A percentile compares a stretch with the other conserved stretches of the same genome.
phyloP scores from a whole-genome alignment of 2,888 invertebrate species.

The Pyrochroa serraticornis region DNA sequence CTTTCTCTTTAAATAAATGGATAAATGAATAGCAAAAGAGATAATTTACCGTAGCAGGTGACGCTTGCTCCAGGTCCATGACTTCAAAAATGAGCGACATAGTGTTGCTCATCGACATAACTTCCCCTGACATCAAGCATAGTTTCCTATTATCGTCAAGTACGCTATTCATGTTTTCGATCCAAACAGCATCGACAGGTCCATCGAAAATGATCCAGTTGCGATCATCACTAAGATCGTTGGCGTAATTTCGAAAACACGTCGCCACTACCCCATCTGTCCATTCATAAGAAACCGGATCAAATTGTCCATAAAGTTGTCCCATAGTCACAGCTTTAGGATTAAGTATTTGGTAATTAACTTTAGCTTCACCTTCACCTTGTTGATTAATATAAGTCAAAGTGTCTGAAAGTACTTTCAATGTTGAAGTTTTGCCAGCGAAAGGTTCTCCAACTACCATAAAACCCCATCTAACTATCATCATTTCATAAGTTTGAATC shows the following conservation, averaged over 20 bases:
- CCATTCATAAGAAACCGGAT: conserved; percentile 89
- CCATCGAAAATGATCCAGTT: conserved; percentile 96
- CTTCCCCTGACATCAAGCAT: conserved; percentile 86
- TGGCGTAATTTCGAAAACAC: conserved; percentile 78
- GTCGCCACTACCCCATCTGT: conserved; percentile 85
- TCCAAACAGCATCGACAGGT: conserved; percentile 89
- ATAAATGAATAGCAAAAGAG: too few species aligned
- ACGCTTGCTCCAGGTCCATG: conserved; percentile 83
- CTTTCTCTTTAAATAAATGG: too few species aligned
- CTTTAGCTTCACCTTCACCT: conserved; percentile 61
- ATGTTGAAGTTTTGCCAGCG: conserved; percentile 91
- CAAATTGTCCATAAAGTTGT: conserved; percentile 90
- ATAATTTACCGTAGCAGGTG: conserved; percentile 78
- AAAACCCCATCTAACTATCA: conserved; percentile 90
- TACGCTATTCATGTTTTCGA: conserved; percentile 86
- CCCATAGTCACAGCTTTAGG: conserved; percentile 94
- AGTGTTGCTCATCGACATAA: conserved; percentile 78
- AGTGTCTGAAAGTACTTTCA: conserved; percentile 75
- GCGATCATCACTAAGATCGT: conserved; percentile 73
- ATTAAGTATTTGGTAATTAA: conserved; percentile 82
- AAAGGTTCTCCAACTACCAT: conserved; percentile 93
- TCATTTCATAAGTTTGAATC: conserved; percentile 90
- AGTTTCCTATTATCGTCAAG: conserved; percentile 70
- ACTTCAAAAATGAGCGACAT: conserved; percentile 92
- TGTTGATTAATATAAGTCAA: conserved; percentile 72